Conservation (phyloP, 2,797 vertebrate species). For the Lepilemur ruficaudatus region DNA sequence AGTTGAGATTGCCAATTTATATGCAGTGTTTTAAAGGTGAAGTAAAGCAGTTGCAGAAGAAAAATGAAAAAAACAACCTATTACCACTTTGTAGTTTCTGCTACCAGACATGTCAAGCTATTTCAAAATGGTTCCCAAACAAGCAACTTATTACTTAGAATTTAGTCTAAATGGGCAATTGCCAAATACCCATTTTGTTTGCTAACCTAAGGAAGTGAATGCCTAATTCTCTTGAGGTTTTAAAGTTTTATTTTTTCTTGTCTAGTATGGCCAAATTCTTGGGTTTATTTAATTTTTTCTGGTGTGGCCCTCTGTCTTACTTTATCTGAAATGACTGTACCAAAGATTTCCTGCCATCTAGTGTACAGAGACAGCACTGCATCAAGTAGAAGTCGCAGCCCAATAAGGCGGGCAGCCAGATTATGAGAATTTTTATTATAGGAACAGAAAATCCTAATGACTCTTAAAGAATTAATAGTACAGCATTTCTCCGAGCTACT, state of each 20-base stretch:
- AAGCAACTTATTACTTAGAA: neutral
- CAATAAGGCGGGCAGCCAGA: fast-evolving
- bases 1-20: neutral
- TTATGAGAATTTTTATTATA: neutral
- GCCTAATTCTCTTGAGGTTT: neutral
- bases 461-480: neutral
- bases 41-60: neutral
- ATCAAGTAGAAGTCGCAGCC: neutral
- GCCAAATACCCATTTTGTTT: neutral
- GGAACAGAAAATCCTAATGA: neutral
- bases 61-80: neutral
- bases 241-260: neutral
- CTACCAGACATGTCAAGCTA: neutral
- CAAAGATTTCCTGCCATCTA: neutral
- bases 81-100: neutral
- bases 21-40: neutral
- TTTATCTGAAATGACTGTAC: neutral
- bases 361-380: neutral
- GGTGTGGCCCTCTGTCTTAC: neutral
- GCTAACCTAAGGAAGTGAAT: neutral
- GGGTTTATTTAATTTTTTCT: neutral
- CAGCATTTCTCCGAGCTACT: neutral
- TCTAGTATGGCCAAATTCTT: neutral
- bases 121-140: neutral
- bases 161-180: neutral